These are phyloP conservation scores for Drosophila nikananu DNA, from an alignment of 1,140 invertebrate species.

Conservation along the genomic window DNA sequence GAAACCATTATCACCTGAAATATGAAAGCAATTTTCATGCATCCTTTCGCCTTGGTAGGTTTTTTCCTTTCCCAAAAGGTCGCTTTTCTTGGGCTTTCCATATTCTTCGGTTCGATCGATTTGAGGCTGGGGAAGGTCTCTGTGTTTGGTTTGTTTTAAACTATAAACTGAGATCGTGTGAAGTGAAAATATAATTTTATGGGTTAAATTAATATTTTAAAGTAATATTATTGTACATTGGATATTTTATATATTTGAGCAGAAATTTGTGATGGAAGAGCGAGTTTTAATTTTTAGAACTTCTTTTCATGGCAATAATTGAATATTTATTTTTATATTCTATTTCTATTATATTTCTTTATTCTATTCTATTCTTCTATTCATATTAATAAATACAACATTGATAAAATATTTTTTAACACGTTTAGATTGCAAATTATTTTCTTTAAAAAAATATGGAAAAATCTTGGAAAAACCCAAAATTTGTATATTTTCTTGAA, in stretches of 20 bases:
- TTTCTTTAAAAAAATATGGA: too few relatives aligned
- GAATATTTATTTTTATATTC: too few relatives aligned
- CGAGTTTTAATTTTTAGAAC: too few relatives aligned
- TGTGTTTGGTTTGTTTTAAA: background rate
- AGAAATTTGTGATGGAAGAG: too few relatives aligned
- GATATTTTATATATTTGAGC: background rate
- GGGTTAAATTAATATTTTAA: background rate
- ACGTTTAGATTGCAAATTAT: too few relatives aligned
- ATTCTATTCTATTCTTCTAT: too few relatives aligned
- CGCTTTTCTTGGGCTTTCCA: constrained; percentile 37
- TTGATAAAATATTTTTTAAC: too few relatives aligned
- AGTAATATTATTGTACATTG: background rate
- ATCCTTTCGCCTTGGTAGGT: constrained; percentile 57
- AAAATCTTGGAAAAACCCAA: too few relatives aligned
- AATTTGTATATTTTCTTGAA: too few relatives aligned
- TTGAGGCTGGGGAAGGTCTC: background rate
- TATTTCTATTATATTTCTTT: too few relatives aligned
- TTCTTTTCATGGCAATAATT: too few relatives aligned
- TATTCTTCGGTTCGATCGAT: constrained; percentile 8
- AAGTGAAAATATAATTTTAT: background rate
- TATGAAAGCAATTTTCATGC: constrained; percentile 85
- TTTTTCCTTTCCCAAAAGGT: constrained; percentile 18
- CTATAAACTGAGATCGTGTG: background rate
- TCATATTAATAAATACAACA: too few relatives aligned
- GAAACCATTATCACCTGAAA: constrained; percentile 85